These are phyloP conservation scores for Cinara cedri DNA, from an alignment of 2,888 invertebrate genomes.

Conservation along the genomic window DNA sequence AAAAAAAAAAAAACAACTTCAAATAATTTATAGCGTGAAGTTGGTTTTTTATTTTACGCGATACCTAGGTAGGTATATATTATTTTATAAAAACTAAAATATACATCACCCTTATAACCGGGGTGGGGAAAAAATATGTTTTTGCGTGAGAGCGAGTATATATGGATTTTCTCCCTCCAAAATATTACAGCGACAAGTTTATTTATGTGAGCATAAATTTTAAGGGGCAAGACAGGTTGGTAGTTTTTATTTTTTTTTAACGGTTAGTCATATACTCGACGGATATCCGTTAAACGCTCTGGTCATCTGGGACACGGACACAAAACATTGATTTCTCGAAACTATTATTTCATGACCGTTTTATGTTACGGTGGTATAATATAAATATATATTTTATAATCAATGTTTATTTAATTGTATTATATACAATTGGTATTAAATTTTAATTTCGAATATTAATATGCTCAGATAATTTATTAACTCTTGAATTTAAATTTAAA, in stretches of 20 bases:
- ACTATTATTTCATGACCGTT: neutral
- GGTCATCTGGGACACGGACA: neutral
- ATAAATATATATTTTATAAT: no score
- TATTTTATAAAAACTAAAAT: neutral
- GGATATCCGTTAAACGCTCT: constrained; percentile 16
- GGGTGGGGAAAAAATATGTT: neutral
- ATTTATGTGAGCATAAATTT: constrained; percentile 33
- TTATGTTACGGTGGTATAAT: no score
- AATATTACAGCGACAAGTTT: neutral
- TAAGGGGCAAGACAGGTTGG: neutral
- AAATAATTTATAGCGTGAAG: no score
- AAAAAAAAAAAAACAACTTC: no score
- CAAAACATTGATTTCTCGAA: constrained; percentile 12
- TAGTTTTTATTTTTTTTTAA: neutral
- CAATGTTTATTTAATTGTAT: no score
- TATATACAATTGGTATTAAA: no score
- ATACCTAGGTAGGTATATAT: neutral
- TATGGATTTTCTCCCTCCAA: neutral
- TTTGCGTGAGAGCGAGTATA: neutral
- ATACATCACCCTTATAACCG: neutral
- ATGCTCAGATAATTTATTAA: no score
- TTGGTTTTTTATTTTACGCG: neutral
- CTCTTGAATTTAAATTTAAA: no score
- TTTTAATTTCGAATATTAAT: no score
- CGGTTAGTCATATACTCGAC: constrained; percentile 6